phyloP scores from a whole-genome alignment of 2,113 vertebrate genomes.

The Anoplopoma fimbria region DNA sequence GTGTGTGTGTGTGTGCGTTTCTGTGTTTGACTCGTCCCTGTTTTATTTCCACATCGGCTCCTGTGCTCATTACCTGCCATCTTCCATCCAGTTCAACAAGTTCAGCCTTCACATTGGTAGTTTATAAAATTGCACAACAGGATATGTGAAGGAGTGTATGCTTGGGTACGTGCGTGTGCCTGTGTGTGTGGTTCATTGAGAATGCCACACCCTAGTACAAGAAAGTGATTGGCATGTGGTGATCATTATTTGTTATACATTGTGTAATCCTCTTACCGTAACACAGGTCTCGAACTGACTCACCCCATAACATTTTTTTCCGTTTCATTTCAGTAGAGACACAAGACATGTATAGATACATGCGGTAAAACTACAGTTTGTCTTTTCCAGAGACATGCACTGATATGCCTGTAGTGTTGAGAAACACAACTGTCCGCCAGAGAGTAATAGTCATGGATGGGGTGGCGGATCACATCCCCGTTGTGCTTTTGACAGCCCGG shows the following conservation, averaged over 20 bases:
- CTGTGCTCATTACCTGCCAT: conserved; percentile 56
- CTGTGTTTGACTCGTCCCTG: conserved; percentile 37
- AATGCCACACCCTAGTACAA: conserved; percentile 46
- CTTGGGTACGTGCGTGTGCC: conserved; percentile 4
- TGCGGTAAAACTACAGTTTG: not conserved
- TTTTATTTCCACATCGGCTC: conserved; percentile 13
- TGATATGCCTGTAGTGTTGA: conserved; percentile 33
- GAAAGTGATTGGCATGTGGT: conserved; percentile 41
- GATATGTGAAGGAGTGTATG: conserved; percentile 50
- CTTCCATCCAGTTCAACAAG: conserved; percentile 67
- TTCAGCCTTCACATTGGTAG: conserved; percentile 32
- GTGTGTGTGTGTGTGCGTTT: conserved; percentile 20
- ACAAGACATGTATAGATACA: conserved; percentile 19
- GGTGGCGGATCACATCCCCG: conserved; percentile 26
- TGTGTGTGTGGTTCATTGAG: conserved; percentile 1
- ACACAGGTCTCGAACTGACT: conserved; percentile 56
- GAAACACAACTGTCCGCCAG: conserved; percentile 38
- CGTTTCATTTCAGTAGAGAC: conserved; percentile 8
- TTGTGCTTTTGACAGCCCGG: conserved; percentile 78
- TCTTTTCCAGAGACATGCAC: conserved; percentile 14
- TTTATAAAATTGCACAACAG: conserved; percentile 67
- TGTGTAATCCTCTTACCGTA: conserved; percentile 38
- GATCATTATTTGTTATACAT: not conserved
- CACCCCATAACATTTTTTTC: not conserved
- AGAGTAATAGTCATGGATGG: conserved; percentile 55